These are phyloP conservation scores for mouse (Mus musculus) DNA, from an alignment of 2,113 vertebrate species.

Conservation along the genomic window DNA sequence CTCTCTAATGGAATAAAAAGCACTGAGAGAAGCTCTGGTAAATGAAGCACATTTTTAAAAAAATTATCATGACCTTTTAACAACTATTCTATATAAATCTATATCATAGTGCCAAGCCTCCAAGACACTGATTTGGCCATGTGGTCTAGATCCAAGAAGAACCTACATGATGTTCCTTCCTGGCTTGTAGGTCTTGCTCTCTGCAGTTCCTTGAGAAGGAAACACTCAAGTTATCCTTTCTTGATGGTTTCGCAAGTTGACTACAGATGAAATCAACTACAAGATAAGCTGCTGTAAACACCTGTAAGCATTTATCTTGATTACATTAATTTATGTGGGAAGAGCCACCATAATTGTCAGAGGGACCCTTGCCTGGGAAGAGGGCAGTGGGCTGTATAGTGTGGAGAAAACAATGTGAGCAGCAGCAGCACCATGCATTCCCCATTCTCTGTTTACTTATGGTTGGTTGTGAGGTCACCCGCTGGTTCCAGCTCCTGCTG, in stretches of 20 bases:
- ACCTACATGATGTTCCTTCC: not conserved
- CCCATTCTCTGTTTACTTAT: not conserved
- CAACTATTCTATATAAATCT: not conserved
- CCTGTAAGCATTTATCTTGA: not conserved
- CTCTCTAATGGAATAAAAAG: not conserved
- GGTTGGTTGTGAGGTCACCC: not conserved
- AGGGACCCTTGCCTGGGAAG: not conserved
- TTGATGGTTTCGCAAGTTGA: not conserved
- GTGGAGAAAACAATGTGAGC: not conserved
- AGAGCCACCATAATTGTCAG: not conserved
- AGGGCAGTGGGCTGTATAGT: not conserved
- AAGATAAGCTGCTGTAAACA: too few species aligned
- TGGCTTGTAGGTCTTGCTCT: not conserved
- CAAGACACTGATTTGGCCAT: not conserved
- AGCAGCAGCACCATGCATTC: not conserved
- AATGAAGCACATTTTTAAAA: not conserved
- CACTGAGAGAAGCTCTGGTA: not conserved
- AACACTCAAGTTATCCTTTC: not conserved
- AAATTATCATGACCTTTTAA: not conserved
- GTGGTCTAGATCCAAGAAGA: not conserved
- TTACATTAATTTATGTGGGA: not conserved
- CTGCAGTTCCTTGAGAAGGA: not conserved
- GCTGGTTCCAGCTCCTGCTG: not conserved
- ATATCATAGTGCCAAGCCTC: not conserved
- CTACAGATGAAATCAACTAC: not conserved